Evolutionary conservation across 2,888 invertebrate genomes (phyloP).

Genomic region (Euplagia quadripunctaria): DNA sequence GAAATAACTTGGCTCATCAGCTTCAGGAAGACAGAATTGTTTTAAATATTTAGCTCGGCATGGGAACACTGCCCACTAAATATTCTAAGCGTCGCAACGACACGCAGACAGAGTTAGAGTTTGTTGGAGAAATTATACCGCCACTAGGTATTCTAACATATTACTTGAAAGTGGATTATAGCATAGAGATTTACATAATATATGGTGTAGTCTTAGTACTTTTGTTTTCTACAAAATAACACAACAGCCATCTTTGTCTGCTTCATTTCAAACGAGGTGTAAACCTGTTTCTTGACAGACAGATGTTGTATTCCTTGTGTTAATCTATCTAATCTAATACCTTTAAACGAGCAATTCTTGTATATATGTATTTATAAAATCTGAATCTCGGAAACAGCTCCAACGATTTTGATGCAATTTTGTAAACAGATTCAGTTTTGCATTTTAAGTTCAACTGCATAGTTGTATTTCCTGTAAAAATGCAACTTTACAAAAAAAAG

Average conservation of each 20-base stretch:
- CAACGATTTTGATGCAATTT: too few relatives aligned
- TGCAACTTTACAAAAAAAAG: too few relatives aligned
- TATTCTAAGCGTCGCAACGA: constrained; percentile 13
- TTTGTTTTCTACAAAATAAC: background rate
- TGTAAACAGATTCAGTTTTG: too few relatives aligned
- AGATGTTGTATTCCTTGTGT: too few relatives aligned
- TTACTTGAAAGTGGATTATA: background rate
- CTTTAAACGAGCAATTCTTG: too few relatives aligned
- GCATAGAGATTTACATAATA: background rate
- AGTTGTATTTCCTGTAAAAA: too few relatives aligned
- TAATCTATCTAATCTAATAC: too few relatives aligned
- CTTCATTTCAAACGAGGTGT: background rate
- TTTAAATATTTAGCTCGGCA: constrained; percentile 15
- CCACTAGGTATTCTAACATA: background rate
- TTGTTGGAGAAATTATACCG: constrained; percentile 3
- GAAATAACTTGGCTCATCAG: background rate
- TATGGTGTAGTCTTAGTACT: too few relatives aligned
- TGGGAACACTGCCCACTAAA: constrained; percentile 13
- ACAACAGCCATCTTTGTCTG: background rate
- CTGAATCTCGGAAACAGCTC: too few relatives aligned
- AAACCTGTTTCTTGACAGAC: background rate
- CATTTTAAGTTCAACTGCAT: too few relatives aligned
- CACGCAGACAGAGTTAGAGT: constrained; percentile 10
- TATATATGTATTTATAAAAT: too few relatives aligned
- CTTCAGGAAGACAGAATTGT: background rate